Conservation (phyloP, 2,888 invertebrate genomes). For the Eupithecia insigniata region DNA sequence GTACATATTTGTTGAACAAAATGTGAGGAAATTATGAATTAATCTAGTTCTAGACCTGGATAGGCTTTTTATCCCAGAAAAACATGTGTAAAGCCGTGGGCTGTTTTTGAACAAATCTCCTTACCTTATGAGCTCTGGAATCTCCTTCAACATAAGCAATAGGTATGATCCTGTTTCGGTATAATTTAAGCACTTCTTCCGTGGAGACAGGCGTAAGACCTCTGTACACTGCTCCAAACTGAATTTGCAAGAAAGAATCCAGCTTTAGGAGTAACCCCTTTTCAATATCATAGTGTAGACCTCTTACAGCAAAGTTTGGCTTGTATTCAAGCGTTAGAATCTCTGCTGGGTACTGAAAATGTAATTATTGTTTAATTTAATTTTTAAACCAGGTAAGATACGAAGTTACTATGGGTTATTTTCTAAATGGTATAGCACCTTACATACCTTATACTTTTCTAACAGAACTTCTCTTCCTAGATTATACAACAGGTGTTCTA, state of each 20-base stretch:
- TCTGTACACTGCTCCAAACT: constrained; percentile 96
- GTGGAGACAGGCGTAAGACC: constrained; percentile 92
- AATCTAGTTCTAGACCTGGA: too few relatives aligned
- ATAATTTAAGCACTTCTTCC: constrained; percentile 92
- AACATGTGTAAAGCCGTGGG: neutral
- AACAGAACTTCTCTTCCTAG: constrained; percentile 94
- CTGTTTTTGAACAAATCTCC: constrained; percentile 29
- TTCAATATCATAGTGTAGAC: constrained; percentile 98
- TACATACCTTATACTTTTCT: constrained; percentile 91
- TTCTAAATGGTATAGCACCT: neutral
- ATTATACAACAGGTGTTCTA: constrained; percentile 95
- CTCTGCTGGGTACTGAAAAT: constrained; percentile 92
- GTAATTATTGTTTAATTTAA: neutral
- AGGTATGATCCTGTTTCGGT: constrained; percentile 93
- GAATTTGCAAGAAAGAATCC: constrained; percentile 98
- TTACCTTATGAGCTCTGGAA: constrained; percentile 88
- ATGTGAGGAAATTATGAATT: too few relatives aligned
- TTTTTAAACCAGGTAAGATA: neutral
- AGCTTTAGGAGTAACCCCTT: constrained; percentile 96
- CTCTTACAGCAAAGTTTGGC: constrained; percentile 97
- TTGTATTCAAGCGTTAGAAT: constrained; percentile 92
- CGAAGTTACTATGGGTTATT: too few relatives aligned
- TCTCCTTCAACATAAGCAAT: constrained; percentile 94
- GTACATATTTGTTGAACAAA: too few relatives aligned
- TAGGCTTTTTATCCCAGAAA: neutral